Percentiles rank a stretch among this genome's conserved stretches.
phyloP scores from a whole-genome alignment of 2,797 vertebrate species.

The Anabas testudineus region DNA sequence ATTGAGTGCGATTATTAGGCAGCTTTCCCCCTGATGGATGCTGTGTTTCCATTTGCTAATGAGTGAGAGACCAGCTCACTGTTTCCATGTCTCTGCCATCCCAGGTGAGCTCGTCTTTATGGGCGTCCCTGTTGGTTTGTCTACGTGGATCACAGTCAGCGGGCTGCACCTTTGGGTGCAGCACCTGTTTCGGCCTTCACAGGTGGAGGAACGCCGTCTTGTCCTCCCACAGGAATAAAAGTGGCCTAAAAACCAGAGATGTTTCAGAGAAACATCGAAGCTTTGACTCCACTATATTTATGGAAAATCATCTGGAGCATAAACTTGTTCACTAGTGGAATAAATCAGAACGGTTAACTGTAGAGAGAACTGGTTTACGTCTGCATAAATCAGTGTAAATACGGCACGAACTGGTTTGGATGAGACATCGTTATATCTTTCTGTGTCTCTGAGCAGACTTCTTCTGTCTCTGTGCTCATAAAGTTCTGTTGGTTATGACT shows the following conservation, averaged over 20 bases:
- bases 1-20: conserved; percentile 82
- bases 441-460: too few relatives aligned
- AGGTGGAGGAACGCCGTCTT: conserved; percentile 12
- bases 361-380: too few relatives aligned
- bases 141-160: conserved; percentile 26
- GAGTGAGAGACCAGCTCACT: conserved; percentile 59
- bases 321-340: too few relatives aligned
- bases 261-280: not conserved
- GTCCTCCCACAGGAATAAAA: not conserved
- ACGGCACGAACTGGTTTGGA: too few relatives aligned
- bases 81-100: conserved; percentile 42
- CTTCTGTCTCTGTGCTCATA: too few relatives aligned
- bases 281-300: not conserved
- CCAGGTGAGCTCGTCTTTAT: conserved; percentile 49
- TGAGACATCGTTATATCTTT: too few relatives aligned
- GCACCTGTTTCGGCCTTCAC: not conserved
- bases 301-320: too few relatives aligned
- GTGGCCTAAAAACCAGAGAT: not conserved
- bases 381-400: too few relatives aligned
- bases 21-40: conserved; percentile 74
- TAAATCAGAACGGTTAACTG: too few relatives aligned
- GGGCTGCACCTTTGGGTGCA: conserved; percentile 25
- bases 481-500: too few relatives aligned
- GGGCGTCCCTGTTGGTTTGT: conserved; percentile 46
- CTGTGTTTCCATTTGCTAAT: conserved; percentile 83